These are phyloP conservation scores for Marcusenius ussheri DNA, from an alignment of 2,113 vertebrate genomes.

Conservation along the genomic window DNA sequence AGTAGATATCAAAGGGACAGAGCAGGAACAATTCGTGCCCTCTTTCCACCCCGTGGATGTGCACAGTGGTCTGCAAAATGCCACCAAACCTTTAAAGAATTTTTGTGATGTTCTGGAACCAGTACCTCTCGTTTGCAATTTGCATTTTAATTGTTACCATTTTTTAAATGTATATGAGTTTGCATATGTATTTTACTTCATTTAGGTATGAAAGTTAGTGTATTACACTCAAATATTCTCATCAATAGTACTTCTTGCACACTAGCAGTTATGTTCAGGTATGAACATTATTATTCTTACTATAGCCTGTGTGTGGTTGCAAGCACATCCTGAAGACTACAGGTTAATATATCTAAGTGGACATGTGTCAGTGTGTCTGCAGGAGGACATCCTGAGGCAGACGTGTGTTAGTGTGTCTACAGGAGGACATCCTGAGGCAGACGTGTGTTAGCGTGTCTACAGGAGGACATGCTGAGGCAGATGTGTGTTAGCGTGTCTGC, in stretches of 20 bases:
- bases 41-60: not conserved
- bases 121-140: not conserved
- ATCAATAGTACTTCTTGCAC: not conserved
- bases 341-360: not conserved
- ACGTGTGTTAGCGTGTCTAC: not conserved
- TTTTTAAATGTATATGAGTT: not conserved
- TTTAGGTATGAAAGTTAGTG: not conserved
- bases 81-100: no score
- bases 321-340: not conserved
- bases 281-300: not conserved
- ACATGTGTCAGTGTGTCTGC: not conserved
- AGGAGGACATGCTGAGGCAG: not conserved
- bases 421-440: not conserved
- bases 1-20: not conserved
- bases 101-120: not conserved
- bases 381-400: not conserved
- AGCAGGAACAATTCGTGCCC: not conserved
- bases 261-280: not conserved
- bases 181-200: not conserved
- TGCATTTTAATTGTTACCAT: not conserved
- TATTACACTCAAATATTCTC: not conserved
- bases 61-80: not conserved
- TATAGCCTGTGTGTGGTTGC: not conserved
- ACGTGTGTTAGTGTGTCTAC: not conserved
- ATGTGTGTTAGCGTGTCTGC: not conserved